These are phyloP conservation scores for Invenusta paracnida DNA, from an alignment of 2,888 invertebrate genomes.

Conservation along the genomic window DNA sequence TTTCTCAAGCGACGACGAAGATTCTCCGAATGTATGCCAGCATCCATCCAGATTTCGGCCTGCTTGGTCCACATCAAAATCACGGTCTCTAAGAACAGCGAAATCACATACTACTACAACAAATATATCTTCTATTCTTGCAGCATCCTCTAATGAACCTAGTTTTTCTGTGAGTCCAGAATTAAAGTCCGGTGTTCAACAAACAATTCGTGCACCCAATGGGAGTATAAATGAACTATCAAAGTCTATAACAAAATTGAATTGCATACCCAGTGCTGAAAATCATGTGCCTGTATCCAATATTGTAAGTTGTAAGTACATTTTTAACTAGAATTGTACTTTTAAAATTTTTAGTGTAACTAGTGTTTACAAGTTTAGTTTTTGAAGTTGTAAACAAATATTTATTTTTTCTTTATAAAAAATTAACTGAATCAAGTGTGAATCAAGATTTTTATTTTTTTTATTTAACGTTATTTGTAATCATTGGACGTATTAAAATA, in stretches of 20 bases:
- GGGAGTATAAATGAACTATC: neutral
- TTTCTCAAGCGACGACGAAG: neutral
- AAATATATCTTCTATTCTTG: neutral
- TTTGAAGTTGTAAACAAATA: no score
- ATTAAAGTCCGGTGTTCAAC: neutral
- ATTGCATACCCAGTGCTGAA: slow-evolving; percentile 4
- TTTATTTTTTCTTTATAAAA: no score
- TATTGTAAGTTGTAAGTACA: slow-evolving; percentile 20
- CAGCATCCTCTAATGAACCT: neutral
- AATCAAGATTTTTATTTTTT: no score
- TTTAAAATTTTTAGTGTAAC: no score
- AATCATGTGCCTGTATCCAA: neutral
- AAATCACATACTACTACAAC: neutral
- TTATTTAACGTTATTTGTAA: no score
- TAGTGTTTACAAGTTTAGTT: no score
- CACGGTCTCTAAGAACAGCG: neutral
- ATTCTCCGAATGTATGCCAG: neutral
- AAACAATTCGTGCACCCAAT: neutral
- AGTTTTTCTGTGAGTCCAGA: neutral
- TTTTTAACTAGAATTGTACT: no score
- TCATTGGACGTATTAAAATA: no score
- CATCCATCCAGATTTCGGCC: slow-evolving; percentile 7
- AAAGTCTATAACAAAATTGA: neutral
- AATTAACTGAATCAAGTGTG: no score
- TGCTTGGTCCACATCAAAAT: neutral